Conservation (phyloP, 2,797 vertebrate genomes). For the Eupleurogrammus muticus region DNA sequence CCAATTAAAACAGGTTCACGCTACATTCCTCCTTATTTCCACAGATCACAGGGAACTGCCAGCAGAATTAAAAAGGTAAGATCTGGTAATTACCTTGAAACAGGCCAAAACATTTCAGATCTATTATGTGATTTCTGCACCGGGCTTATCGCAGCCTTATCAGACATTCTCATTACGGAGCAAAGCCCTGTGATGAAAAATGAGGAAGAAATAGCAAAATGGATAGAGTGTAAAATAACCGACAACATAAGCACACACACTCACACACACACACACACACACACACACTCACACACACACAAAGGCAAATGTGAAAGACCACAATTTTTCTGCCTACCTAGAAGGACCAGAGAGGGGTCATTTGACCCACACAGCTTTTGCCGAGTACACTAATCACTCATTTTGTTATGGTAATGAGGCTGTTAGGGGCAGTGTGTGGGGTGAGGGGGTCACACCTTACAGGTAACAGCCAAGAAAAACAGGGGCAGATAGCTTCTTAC, state of each 20-base stretch:
- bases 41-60: constrained; percentile 67
- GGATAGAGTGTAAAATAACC: constrained; percentile 42
- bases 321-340: too few relatives aligned
- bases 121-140: constrained; percentile 69
- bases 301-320: too few relatives aligned
- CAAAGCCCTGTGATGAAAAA: constrained; percentile 55
- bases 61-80: constrained; percentile 75
- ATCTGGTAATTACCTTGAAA: constrained; percentile 76
- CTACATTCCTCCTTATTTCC: constrained; percentile 70
- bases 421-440: too few relatives aligned
- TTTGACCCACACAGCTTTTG: too few relatives aligned
- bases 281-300: too few relatives aligned
- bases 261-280: constrained; percentile 9
- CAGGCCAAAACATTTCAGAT: constrained; percentile 56
- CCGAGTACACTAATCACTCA: too few relatives aligned
- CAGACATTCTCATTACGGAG: constrained; percentile 55
- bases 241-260: constrained; percentile 24
- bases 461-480: too few relatives aligned
- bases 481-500: too few relatives aligned
- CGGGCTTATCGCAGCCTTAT: constrained; percentile 64
- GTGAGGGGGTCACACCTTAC: too few relatives aligned
- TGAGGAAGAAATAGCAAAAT: constrained; percentile 51
- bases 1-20: constrained; percentile 72
- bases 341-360: too few relatives aligned
- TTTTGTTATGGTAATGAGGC: too few relatives aligned